phyloP scores from a whole-genome alignment of 2,888 invertebrate species.

The Ormyrus labotus region DNA sequence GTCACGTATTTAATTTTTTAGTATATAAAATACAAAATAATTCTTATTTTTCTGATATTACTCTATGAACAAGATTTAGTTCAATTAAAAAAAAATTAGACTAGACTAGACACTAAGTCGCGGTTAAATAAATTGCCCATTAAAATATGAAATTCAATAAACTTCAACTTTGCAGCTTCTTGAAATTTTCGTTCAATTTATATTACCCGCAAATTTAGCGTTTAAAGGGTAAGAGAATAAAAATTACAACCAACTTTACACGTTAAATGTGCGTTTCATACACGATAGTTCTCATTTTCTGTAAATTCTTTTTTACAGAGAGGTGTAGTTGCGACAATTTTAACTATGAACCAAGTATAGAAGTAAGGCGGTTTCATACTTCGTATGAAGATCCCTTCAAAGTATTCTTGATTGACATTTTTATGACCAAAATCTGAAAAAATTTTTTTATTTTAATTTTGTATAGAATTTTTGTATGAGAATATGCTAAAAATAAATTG shows the following conservation, averaged over 20 bases:
- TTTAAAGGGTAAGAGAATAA: constrained; percentile 34
- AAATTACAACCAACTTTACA: constrained; percentile 46
- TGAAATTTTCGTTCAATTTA: constrained; percentile 12
- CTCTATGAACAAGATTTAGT: constrained; percentile 50
- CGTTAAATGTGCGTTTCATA: constrained; percentile 17
- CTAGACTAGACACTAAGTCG: constrained; percentile 58
- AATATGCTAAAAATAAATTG: too few species aligned
- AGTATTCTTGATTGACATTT: constrained; percentile 48
- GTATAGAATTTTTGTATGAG: too few species aligned
- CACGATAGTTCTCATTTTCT: constrained; percentile 27
- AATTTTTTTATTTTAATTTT: not conserved
- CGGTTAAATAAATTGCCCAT: constrained; percentile 38
- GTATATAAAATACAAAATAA: constrained; percentile 58
- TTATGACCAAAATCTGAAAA: constrained; percentile 46
- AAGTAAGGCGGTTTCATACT: constrained; percentile 40
- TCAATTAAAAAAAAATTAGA: constrained; percentile 53
- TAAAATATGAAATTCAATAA: constrained; percentile 11
- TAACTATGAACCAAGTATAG: constrained; percentile 38
- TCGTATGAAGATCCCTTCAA: constrained; percentile 45
- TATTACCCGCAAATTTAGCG: constrained; percentile 18
- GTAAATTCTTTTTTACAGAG: constrained; percentile 31
- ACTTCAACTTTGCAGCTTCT: constrained; percentile 32
- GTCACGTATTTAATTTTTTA: constrained; percentile 35
- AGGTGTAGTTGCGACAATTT: constrained; percentile 15
- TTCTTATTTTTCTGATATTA: constrained; percentile 51